These are phyloP conservation scores for Proctacanthus coquilletti DNA, from an alignment of 1,140 invertebrate species.

Conservation along the genomic window DNA sequence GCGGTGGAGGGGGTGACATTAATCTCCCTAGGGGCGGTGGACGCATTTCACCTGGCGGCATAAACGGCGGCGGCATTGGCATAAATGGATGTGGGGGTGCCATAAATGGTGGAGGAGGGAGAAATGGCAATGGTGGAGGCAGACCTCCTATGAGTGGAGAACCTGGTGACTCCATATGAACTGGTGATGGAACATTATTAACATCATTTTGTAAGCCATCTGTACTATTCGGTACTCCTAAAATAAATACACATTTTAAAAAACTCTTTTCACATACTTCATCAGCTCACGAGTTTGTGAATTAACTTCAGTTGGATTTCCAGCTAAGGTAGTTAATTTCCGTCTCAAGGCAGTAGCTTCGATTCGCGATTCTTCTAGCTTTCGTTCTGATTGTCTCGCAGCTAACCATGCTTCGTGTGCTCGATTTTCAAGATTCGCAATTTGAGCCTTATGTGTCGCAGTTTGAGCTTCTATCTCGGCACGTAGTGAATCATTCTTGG, in stretches of 20 bases:
- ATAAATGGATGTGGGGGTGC: slow-evolving; percentile 28
- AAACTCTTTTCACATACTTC: not conserved
- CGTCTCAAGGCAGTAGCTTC: slow-evolving; percentile 57
- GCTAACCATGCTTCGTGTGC: slow-evolving; percentile 64
- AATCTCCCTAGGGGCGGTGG: slow-evolving; percentile 45
- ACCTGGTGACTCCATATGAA: slow-evolving; percentile 34
- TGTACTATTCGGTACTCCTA: not conserved
- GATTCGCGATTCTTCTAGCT: slow-evolving; percentile 55
- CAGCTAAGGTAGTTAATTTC: slow-evolving; percentile 40
- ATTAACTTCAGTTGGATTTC: slow-evolving; percentile 4
- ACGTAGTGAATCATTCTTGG: slow-evolving; percentile 54
- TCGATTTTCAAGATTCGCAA: slow-evolving; percentile 56
- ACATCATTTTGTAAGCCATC: slow-evolving; percentile 8
- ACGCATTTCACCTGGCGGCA: slow-evolving; percentile 36
- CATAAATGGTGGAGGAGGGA: slow-evolving; percentile 29
- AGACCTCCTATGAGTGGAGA: slow-evolving; percentile 31
- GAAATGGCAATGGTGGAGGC: slow-evolving; percentile 34
- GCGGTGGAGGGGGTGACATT: slow-evolving; percentile 39
- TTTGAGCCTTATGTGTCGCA: slow-evolving; percentile 55
- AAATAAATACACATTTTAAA: not conserved
- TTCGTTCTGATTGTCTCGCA: slow-evolving; percentile 54
- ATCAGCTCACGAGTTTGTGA: slow-evolving; percentile 16
- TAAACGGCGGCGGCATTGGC: slow-evolving; percentile 24
- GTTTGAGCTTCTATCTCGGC: slow-evolving; percentile 67
- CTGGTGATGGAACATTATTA: slow-evolving; percentile 13